Base-by-base conservation (phyloP, 92 coral and sea anemone species). In the Muricea muricata region DNA sequence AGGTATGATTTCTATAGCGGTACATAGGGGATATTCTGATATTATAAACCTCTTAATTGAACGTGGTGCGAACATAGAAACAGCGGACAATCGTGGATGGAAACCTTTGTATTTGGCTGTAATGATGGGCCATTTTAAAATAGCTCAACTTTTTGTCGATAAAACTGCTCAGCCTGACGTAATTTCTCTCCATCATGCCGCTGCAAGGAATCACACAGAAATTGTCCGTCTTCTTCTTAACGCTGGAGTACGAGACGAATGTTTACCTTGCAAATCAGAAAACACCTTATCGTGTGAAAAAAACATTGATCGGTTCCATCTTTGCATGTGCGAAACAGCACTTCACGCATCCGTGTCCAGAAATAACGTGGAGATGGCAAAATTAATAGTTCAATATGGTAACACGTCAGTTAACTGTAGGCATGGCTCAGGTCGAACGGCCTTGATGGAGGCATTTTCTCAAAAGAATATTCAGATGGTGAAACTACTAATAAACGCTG, bases 141-240 rank as follows among this genome's bases (percentile, higher is more conserved):
- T 90, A 21, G 91, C 90, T 0, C 72, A 87, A 35, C 52, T 84
- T n/a, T 70, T 90, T 35, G 41, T 61, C 66, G 14, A 87, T 13
- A 41, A 85, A 8, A 93, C 93, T 1, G 92, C 84, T 67, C 47
- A 10, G 28, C 63, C 83, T 60, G 93, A 92, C 75, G 85, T 80
- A 24, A 46, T 80, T 10, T 91, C 92, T 56, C 93, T 92, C 46
- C 89, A 92, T 75, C 95, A 86, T 41, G 91, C 95, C 17, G 93
- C 93, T 33, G 80, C 85, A 69, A 89, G 84, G 61, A 88, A 88
- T 8, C 87, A 87, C 70, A 24, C 75, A n/a, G 52, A 84, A 42
- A 86, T 86, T 13, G 91, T 92, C 20, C 50, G 56, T 37, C 66
- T 79, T 31, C 78, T 92, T 18, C 32, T 87, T 23, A 31, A 78